phyloP scores from a whole-genome alignment of 2,113 vertebrate species.

The Dolichallabes microphthalmus region DNA sequence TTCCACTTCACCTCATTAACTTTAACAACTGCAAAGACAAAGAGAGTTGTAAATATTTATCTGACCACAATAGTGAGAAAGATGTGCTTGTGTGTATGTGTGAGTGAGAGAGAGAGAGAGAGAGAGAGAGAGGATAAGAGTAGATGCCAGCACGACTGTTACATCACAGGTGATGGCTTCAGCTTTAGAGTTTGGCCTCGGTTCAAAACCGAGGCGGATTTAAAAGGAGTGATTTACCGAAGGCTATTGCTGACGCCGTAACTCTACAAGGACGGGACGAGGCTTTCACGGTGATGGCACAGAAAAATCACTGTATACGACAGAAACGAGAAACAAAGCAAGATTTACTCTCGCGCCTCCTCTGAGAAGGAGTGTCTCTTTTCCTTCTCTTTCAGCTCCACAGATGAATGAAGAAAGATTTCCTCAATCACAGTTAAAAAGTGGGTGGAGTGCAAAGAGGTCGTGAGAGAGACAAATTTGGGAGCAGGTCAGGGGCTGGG shows the following conservation, averaged over 20 bases:
- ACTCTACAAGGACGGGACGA: conserved; percentile 11
- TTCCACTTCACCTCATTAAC: not conserved
- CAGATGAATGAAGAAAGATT: conserved; percentile 35
- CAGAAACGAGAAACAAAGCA: conserved; percentile 28
- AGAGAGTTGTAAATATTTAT: conserved; percentile 13
- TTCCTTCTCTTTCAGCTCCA: conserved; percentile 34
- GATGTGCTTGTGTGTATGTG: not conserved
- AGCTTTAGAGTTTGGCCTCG: not conserved
- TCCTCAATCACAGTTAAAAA: conserved; percentile 50
- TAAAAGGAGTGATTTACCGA: conserved; percentile 44
- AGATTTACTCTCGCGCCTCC: conserved; percentile 51
- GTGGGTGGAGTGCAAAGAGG: conserved; percentile 30
- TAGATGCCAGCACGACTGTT: conserved; percentile 20
- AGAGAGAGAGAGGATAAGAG: not conserved
- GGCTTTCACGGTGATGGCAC: conserved; percentile 26
- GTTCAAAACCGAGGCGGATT: conserved; percentile 11
- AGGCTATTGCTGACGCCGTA: conserved; percentile 24
- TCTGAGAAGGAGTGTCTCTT: conserved; percentile 30
- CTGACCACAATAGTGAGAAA: conserved; percentile 29
- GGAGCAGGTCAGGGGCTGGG: conserved; percentile 61
- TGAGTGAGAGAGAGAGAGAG: not conserved
- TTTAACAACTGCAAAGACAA: conserved; percentile 29
- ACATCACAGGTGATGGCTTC: conserved; percentile 36
- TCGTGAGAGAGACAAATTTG: conserved; percentile 57
- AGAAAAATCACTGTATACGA: conserved; percentile 23